Evolutionary conservation across 2,113 vertebrate species (phyloP), one percentile per base, ranked within the genome.

Genomic region (Carollia perspicillata): DNA sequence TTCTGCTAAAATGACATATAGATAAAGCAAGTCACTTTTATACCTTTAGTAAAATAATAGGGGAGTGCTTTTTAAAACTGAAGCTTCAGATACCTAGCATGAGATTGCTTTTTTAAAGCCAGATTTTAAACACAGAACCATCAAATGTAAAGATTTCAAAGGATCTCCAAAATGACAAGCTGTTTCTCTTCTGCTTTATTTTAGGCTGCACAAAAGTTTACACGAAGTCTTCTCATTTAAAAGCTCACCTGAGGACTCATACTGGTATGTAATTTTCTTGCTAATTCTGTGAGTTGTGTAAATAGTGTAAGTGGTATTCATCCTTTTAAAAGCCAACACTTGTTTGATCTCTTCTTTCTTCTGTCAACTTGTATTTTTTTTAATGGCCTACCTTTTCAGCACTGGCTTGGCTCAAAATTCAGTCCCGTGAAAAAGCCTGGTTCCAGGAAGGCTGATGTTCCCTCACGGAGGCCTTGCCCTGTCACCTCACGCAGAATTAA

Each of bases 221-320:
- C 98, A 99, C 99, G 93, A 99, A 99, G 98, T 99, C 99, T 42
- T 99, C 99, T 96, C 99, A 99, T 98, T 98, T 99, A 97, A 99
- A 99, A 98, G 99, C 99, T 30, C 99, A 99, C 98, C 98, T 99
- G 97, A 99, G 99, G 97, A 99, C 99, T 97, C 99, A 99, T 97
- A 99, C 99, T 93, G 99, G 99, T 99, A 99, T 98, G 98, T 98
- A 95, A 95, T 98, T 97, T 97, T 97, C 97, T 96, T 97, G 92
- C 96, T 97, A 13, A 97, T 1, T 96, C 97, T 69, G 17, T 20
- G 96, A 91, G 95, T 96, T 97, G 72, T 42, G 33, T 37, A 12
- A 97, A 98, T 97, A 97, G 88, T 81, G 12, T 97, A 95, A 97
- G 97, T 97, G 96, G 97, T 96, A 95, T 97, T 97, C 97, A 98